Base-by-base conservation (phyloP, 2,888 invertebrate genomes). In the Cremastinae sp. region DNA sequence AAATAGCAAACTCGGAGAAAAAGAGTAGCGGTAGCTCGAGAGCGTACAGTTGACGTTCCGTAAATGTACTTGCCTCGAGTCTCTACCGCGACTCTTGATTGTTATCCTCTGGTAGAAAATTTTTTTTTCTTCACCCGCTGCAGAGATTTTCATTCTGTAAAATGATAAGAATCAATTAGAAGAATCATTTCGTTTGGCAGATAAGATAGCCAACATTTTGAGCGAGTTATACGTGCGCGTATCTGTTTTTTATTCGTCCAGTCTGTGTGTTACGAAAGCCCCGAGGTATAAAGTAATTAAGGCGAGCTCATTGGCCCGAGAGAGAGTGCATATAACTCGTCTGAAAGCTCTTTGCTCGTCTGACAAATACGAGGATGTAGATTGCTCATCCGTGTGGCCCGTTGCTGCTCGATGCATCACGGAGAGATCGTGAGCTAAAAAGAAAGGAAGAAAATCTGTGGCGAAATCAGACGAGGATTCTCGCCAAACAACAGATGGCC, bases 201-300 rank as follows among this genome's bases (percentile, higher is more conserved):
- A 28, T 5, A 28, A 2, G 28, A 28, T 28, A 28, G 5, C 28
- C 28, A 28, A 28, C 28, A 28, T 28, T 28, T 28, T 28, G 61
- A 43, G 51, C 58, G 37, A 59, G 35, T 59, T 53, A 59, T 43
- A 10, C 51, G 45, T 20, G 41, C 41, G 51, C n/a, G 43, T 20
- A 56, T 35, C 61, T 22, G 39, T 20, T 56, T 68, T 49, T 62
- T 61, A 28, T 56, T 49, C 55, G 62, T 74, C 41, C 49, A 35
- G 18, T 41, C 45, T 51, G 61, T 61, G 61, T 55, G 56, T 68
- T 56, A 62, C 61, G 16, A 45, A 47, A 49, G 47, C 68, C 74
- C 49, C 74, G 56, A 58, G 68, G 74, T 55, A 74, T 74, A 49
- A 56, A 74, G 74, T 62, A 74, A 74, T 68, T 74, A 68, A 68